Evolutionary conservation across 2,113 vertebrate species (phyloP).

Genomic region (Myxocyprinus asiaticus): DNA sequence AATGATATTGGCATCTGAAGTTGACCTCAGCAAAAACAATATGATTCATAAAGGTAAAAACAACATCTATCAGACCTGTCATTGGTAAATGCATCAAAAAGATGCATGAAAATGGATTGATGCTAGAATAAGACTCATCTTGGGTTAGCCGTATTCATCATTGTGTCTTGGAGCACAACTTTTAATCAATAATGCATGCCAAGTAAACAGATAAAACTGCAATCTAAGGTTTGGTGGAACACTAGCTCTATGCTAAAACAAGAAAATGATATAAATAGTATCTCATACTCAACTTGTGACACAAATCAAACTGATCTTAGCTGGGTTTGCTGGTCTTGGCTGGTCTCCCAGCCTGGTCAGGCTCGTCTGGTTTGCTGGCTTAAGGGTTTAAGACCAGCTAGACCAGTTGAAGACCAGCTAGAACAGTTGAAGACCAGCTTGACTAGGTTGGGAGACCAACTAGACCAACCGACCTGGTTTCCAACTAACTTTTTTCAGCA

Average conservation of each 20-base stretch:
- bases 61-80: slow-evolving; percentile 10
- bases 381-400: no score
- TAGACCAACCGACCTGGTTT: no score
- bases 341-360: no score
- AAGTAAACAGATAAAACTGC: slow-evolving; percentile 20
- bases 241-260: background rate
- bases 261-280: background rate
- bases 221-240: background rate
- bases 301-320: no score
- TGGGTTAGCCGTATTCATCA: slow-evolving; percentile 15
- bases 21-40: slow-evolving; percentile 25
- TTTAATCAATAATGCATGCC: slow-evolving; percentile 16
- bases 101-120: slow-evolving; percentile 24
- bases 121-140: slow-evolving; percentile 4
- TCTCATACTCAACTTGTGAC: background rate
- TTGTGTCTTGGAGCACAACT: background rate
- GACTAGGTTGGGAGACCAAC: no score
- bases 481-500: no score
- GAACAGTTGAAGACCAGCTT: no score
- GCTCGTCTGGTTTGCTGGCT: no score
- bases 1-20: background rate
- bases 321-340: no score
- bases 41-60: slow-evolving; percentile 8
- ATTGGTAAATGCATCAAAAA: slow-evolving; percentile 29
- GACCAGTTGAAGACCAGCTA: no score